phyloP scores from a whole-genome alignment of 2,113 vertebrate species.

The Amazona vittata region DNA sequence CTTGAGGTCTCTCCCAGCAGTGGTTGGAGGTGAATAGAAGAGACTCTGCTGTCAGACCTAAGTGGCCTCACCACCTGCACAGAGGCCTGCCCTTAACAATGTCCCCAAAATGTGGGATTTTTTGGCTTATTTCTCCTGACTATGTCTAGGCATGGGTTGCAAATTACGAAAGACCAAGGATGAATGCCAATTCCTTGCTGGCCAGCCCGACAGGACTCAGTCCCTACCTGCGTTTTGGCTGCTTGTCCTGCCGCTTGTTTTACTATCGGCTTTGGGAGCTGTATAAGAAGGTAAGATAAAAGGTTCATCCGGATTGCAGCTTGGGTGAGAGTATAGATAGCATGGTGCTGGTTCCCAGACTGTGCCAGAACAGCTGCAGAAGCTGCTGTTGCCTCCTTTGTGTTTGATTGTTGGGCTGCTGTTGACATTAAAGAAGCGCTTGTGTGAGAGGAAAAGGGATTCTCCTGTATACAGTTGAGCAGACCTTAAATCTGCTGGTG shows the following conservation, averaged over 20 bases:
- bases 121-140: neutral
- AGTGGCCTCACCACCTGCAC: neutral
- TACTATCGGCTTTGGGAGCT: conserved; percentile 94
- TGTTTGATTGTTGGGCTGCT: neutral
- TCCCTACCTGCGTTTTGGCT: conserved; percentile 94
- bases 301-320: neutral
- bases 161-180: conserved; percentile 88
- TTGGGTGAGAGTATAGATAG: neutral
- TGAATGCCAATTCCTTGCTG: conserved; percentile 87
- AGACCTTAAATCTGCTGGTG: neutral
- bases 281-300: conserved; percentile 89
- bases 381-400: neutral
- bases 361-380: neutral
- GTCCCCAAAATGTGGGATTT: neutral
- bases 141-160: conserved; percentile 88
- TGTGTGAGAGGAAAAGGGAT: neutral
- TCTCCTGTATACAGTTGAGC: neutral
- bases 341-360: neutral
- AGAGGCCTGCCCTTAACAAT: neutral
- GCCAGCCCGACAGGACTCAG: conserved; percentile 94
- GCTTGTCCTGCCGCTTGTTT: conserved; percentile 90
- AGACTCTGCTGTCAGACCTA: neutral
- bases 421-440: neutral
- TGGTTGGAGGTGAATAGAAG: neutral
- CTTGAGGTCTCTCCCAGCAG: neutral